Conservation (phyloP, 2,888 invertebrate genomes). For the Emmelina monodactyla region DNA sequence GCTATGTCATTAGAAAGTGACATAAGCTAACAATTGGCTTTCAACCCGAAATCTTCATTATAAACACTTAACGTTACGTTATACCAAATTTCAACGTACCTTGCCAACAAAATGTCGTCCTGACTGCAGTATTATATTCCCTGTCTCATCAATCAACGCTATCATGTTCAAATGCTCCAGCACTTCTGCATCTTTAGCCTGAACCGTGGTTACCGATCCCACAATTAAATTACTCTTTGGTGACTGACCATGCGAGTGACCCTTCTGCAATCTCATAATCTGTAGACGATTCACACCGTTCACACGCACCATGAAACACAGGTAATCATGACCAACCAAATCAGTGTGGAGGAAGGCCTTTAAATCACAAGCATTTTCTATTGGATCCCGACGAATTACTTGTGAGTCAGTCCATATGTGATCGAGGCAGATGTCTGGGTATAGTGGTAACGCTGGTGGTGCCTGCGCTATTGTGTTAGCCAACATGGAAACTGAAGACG, state of each 20-base stretch:
- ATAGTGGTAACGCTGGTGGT: slow-evolving; percentile 72
- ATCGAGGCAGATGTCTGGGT: slow-evolving; percentile 88
- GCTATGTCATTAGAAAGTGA: too few species aligned
- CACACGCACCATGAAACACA: slow-evolving; percentile 75
- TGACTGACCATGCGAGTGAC: slow-evolving; percentile 52
- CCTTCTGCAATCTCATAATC: slow-evolving; percentile 72
- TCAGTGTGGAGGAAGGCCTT: slow-evolving; percentile 88
- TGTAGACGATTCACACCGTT: slow-evolving; percentile 62
- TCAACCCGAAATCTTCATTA: too few species aligned
- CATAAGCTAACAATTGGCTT: too few species aligned
- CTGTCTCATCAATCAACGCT: slow-evolving; percentile 80
- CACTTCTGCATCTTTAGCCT: slow-evolving; percentile 85
- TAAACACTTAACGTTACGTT: too few species aligned
- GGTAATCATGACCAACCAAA: slow-evolving; percentile 82
- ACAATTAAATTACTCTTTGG: slow-evolving; percentile 74
- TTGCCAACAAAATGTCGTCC: slow-evolving; percentile 84
- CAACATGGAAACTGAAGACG: slow-evolving; percentile 49
- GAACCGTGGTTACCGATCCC: slow-evolving; percentile 74
- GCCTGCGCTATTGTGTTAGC: slow-evolving; percentile 51
- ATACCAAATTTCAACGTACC: slow-evolving; percentile 32
- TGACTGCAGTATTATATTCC: slow-evolving; percentile 83
- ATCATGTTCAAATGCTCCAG: slow-evolving; percentile 84
- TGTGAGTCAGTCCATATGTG: slow-evolving; percentile 86
- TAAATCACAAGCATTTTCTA: slow-evolving; percentile 36
- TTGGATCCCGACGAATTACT: slow-evolving; percentile 33